A percentile compares a stretch with the other conserved stretches of the same genome.
Evolutionary conservation across 2,888 invertebrate genomes (phyloP).

Genomic region (Polydesmus complanatus): DNA sequence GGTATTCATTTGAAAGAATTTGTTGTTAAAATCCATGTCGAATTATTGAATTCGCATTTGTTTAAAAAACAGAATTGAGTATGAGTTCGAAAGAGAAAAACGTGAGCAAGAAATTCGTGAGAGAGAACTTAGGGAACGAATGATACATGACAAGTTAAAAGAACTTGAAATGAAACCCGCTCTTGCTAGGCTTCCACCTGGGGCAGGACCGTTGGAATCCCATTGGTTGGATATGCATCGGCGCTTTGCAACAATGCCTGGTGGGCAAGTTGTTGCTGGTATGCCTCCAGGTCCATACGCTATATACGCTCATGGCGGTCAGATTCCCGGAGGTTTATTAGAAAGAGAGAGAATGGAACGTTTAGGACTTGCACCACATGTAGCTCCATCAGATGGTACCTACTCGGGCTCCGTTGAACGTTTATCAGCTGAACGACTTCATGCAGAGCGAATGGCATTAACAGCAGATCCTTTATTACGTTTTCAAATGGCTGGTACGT

Average conservation of each 20-base stretch:
- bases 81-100: slow-evolving; percentile 18
- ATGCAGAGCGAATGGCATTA: slow-evolving; percentile 61
- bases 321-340: not conserved
- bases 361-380: slow-evolving; percentile 22
- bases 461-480: slow-evolving; percentile 77
- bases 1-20: not conserved
- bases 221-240: slow-evolving; percentile 75
- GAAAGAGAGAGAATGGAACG: slow-evolving; percentile 69
- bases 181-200: not conserved
- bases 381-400: slow-evolving; percentile 19
- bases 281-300: slow-evolving; percentile 32
- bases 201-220: slow-evolving; percentile 31
- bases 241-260: slow-evolving; percentile 23
- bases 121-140: slow-evolving; percentile 15
- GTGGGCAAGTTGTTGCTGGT: slow-evolving; percentile 21
- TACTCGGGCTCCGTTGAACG: slow-evolving; percentile 18
- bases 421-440: slow-evolving; percentile 26
- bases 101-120: slow-evolving; percentile 19
- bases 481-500: slow-evolving; percentile 74
- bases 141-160: slow-evolving; percentile 18
- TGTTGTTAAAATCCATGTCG: not conserved
- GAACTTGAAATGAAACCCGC: slow-evolving; percentile 16
- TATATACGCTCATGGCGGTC: slow-evolving; percentile 30
- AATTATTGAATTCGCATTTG: not conserved
- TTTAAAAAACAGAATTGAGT: slow-evolving; percentile 13